Conservation (phyloP, 2,113 vertebrate species). For the Cinclus mexicanus region DNA sequence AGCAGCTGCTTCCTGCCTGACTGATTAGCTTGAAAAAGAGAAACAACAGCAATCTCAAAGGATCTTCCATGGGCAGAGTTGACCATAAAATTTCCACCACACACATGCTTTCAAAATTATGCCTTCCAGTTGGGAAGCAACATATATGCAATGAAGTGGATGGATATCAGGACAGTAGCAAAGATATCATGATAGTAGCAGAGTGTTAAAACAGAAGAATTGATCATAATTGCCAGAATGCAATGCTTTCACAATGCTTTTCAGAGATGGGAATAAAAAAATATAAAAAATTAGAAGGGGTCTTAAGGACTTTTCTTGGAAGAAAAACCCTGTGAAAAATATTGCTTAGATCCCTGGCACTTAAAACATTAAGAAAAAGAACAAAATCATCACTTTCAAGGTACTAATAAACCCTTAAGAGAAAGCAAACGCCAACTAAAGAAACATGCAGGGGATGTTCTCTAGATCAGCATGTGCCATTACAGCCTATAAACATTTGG, state of each 20-base stretch:
- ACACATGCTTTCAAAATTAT: not conserved
- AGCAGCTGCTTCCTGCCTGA: not conserved
- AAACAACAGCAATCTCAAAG: not conserved
- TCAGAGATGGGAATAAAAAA: not conserved
- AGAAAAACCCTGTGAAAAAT: not conserved
- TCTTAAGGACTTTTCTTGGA: not conserved
- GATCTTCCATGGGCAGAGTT: not conserved
- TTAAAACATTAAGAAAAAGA: not conserved
- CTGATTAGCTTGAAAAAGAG: not conserved
- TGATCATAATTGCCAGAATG: not conserved
- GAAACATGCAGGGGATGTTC: not conserved
- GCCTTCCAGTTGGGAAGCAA: not conserved
- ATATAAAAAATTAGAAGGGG: not conserved
- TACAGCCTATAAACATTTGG: not conserved
- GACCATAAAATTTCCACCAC: not conserved
- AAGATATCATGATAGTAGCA: not conserved
- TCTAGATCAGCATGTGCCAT: not conserved
- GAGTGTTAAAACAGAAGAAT: not conserved
- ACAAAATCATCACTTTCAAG: not conserved
- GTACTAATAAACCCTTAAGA: not conserved
- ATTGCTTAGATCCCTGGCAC: not conserved
- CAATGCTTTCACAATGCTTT: not conserved
- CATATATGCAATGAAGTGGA: not conserved
- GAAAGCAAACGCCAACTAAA: not conserved
- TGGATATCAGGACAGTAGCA: not conserved